These are phyloP conservation scores for Temnothorax longispinosus DNA, from an alignment of 1,140 invertebrate species.

Conservation along the genomic window DNA sequence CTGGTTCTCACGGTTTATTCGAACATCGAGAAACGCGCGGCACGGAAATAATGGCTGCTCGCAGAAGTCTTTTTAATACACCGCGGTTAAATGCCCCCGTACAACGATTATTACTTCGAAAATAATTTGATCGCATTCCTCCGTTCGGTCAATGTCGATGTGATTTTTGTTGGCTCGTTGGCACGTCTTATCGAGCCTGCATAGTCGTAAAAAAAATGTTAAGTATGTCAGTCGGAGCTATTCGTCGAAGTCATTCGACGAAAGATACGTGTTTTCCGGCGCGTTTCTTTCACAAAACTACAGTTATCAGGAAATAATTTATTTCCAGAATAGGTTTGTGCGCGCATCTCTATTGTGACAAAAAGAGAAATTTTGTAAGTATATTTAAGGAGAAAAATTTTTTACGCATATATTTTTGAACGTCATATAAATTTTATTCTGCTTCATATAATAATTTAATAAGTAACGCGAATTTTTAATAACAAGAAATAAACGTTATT, in stretches of 20 bases:
- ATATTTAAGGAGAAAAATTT: neutral
- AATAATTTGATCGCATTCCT: slow-evolving; percentile 24
- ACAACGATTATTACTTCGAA: slow-evolving; percentile 4
- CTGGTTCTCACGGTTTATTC: slow-evolving; percentile 73
- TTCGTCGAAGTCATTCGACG: slow-evolving; percentile 40
- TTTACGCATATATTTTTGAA: neutral
- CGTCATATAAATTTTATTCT: neutral
- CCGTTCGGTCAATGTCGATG: neutral
- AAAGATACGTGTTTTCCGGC: neutral
- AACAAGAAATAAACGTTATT: neutral
- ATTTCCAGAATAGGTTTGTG: neutral
- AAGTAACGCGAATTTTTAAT: neutral
- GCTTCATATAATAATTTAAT: neutral
- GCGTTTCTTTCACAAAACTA: neutral
- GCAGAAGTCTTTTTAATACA: slow-evolving; percentile 33
- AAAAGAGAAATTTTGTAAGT: neutral
- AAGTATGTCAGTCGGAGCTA: slow-evolving; percentile 34
- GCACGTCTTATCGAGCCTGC: slow-evolving; percentile 39
- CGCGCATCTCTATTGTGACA: neutral
- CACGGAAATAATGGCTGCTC: slow-evolving; percentile 62
- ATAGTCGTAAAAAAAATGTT: slow-evolving; percentile 11
- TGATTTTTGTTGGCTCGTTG: slow-evolving; percentile 39
- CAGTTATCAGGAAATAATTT: neutral
- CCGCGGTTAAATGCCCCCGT: neutral
- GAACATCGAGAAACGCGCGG: slow-evolving; percentile 66